Percentiles rank a stretch among this genome's conserved stretches.
Evolutionary conservation across 2,888 invertebrate species (phyloP).

Genomic region (Phyllotreta cruciferae): DNA sequence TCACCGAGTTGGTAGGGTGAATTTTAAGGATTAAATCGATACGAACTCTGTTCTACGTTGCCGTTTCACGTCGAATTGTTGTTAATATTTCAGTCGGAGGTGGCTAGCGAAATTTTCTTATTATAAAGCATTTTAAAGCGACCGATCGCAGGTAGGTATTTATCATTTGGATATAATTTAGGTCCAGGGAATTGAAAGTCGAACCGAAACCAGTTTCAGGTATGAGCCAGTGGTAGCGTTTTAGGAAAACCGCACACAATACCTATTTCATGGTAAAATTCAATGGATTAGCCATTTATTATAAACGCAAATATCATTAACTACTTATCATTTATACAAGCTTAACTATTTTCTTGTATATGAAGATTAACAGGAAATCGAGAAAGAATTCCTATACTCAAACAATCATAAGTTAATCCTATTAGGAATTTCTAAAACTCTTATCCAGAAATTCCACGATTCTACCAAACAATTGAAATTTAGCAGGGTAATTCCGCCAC

Average conservation of each 20-base stretch:
- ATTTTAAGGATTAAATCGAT: too few species aligned
- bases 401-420: too few species aligned
- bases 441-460: neutral
- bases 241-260: neutral
- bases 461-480: neutral
- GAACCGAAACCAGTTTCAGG: conserved; percentile 35
- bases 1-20: too few species aligned
- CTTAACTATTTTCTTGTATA: too few species aligned
- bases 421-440: neutral
- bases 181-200: conserved; percentile 27
- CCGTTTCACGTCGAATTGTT: too few species aligned
- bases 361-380: too few species aligned
- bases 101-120: conserved; percentile 19
- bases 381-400: too few species aligned
- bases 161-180: conserved; percentile 36
- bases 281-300: too few species aligned
- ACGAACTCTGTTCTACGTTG: too few species aligned
- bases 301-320: too few species aligned
- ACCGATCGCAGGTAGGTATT: conserved; percentile 31
- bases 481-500: conserved; percentile 14
- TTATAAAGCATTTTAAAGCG: conserved; percentile 26
- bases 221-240: conserved; percentile 19
- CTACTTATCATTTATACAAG: too few species aligned
- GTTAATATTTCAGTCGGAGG: neutral
- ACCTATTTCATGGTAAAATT: too few species aligned